These are phyloP conservation scores for Pseudoatta argentina DNA, from an alignment of 1,140 invertebrate species.

Conservation along the genomic window DNA sequence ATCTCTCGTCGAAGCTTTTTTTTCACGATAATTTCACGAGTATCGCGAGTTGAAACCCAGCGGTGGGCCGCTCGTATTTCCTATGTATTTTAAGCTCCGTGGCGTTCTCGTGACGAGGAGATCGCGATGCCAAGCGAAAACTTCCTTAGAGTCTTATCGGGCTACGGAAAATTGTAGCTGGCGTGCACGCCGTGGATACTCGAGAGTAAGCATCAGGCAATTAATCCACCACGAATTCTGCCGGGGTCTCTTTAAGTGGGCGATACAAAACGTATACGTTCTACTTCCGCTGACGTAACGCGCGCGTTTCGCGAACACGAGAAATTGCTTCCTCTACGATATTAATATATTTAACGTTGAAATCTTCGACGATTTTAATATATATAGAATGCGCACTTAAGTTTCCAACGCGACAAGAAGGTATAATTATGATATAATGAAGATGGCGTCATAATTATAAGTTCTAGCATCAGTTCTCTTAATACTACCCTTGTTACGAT, in stretches of 20 bases:
- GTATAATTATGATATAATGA: not conserved
- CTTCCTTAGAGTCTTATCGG: conserved; percentile 59
- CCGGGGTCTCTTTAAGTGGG: not conserved
- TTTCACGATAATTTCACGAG: conserved; percentile 44
- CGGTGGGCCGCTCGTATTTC: conserved; percentile 36
- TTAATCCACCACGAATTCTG: conserved; percentile 49
- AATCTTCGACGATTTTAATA: not conserved
- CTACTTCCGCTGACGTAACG: conserved; percentile 26
- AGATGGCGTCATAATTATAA: not conserved
- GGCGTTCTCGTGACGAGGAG: conserved; percentile 51
- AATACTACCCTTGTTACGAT: not conserved
- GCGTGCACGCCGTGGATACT: conserved; percentile 31
- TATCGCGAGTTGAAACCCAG: conserved; percentile 26
- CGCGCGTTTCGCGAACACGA: not conserved
- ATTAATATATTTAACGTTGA: not conserved
- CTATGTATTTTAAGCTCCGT: conserved; percentile 37
- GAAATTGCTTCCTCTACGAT: not conserved
- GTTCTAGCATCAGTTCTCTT: not conserved
- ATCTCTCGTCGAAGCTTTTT: conserved; percentile 19
- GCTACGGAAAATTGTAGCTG: conserved; percentile 59
- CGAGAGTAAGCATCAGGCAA: conserved; percentile 47
- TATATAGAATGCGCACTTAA: not conserved
- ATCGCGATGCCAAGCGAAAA: conserved; percentile 54
- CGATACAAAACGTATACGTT: conserved; percentile 22
- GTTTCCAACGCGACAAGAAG: not conserved